phyloP scores from a whole-genome alignment of 2,888 invertebrate species.

The Andrena hattorfiana region DNA sequence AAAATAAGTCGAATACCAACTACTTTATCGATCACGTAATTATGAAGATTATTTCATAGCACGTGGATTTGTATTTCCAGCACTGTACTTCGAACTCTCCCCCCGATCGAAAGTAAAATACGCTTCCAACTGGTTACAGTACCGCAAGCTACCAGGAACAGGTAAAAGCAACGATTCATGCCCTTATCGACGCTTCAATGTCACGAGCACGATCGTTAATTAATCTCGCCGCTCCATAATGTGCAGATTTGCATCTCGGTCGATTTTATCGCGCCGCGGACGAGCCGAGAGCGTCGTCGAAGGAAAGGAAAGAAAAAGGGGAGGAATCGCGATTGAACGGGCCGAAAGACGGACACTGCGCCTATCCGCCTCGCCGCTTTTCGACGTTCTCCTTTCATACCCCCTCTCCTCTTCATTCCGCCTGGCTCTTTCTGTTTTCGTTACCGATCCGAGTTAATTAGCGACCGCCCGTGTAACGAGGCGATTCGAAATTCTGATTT shows the following conservation, averaged over 20 bases:
- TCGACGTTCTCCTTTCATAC: not conserved
- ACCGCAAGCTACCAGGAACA: not conserved
- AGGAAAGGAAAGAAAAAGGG: not conserved
- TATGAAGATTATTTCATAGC: too few relatives aligned
- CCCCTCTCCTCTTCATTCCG: not conserved
- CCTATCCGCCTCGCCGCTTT: conserved; percentile 6
- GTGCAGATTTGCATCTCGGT: not conserved
- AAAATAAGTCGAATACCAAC: too few relatives aligned
- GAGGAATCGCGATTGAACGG: conserved; percentile 7
- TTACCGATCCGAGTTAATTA: conserved; percentile 57
- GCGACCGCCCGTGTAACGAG: conserved; percentile 53
- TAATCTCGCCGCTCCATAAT: not conserved
- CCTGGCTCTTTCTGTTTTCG: not conserved
- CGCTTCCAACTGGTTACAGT: too few relatives aligned
- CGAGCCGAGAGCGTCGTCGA: not conserved
- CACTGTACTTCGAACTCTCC: too few relatives aligned
- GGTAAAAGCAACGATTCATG: not conserved
- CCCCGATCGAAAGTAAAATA: too few relatives aligned
- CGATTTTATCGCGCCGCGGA: not conserved
- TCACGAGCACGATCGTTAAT: conserved; percentile 1
- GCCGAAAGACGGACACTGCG: conserved; percentile 37
- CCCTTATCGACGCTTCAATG: conserved; percentile 4
- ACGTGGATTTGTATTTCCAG: too few relatives aligned
- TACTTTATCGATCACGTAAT: too few relatives aligned
- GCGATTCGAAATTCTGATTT: conserved; percentile 76